Conservation (phyloP, 2,888 invertebrate species). For the Xylophagus ater region DNA sequence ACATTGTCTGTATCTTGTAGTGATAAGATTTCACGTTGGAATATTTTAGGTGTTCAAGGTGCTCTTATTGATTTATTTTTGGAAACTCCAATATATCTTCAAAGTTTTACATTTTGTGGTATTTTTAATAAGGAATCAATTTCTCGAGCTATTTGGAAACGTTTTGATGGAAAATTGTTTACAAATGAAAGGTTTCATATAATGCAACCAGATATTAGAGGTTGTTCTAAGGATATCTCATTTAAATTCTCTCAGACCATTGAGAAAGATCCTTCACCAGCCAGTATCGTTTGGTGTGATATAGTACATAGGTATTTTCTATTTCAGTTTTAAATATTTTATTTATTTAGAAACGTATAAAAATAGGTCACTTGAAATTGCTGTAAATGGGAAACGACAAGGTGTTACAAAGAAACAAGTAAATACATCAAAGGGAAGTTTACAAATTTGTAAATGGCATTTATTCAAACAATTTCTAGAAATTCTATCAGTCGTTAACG, state of each 20-base stretch:
- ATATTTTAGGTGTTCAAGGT: conserved; percentile 74
- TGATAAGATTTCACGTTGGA: conserved; percentile 88
- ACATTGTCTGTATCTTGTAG: conserved; percentile 88
- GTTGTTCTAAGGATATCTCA: conserved; percentile 12
- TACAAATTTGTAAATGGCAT: conserved; percentile 47
- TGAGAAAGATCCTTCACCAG: conserved; percentile 44
- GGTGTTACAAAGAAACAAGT: conserved; percentile 60
- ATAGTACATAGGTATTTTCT: conserved; percentile 38
- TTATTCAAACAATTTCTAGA: conserved; percentile 42
- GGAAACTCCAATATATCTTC: conserved; percentile 53
- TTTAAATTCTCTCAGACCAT: conserved; percentile 40
- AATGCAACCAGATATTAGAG: conserved; percentile 26
- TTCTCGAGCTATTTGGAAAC: conserved; percentile 42
- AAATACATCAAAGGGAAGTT: conserved; percentile 35
- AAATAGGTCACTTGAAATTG: conserved; percentile 58
- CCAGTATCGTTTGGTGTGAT: conserved; percentile 51
- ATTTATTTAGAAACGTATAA: no score
- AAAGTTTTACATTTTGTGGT: conserved; percentile 59
- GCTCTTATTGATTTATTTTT: conserved; percentile 60
- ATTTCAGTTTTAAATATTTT: conserved; percentile 19
- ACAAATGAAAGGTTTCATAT: conserved; percentile 19
- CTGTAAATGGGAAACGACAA: conserved; percentile 65
- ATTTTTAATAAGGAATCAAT: conserved; percentile 50
- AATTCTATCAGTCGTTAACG: conserved; percentile 30
- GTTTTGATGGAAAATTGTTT: conserved; percentile 27